Conservation (phyloP, 1,140 invertebrate species). For the Kradibia gibbosae region DNA sequence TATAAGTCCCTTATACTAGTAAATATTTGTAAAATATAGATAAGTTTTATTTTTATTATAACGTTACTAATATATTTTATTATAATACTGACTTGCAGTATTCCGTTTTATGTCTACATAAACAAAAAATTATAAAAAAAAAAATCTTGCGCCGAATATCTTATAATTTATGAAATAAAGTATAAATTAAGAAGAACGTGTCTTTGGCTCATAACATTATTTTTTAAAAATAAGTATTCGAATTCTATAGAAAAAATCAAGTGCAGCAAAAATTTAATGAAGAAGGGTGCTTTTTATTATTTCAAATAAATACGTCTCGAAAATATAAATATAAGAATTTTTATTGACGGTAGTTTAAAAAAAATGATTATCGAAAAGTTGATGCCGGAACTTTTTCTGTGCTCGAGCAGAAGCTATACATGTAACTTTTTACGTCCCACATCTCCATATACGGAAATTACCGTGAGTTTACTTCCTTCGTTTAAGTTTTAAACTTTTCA, state of each 20-base stretch:
- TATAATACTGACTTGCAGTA: no score
- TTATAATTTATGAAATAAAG: no score
- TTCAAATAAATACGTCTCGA: slow-evolving; percentile 4
- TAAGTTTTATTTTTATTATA: no score
- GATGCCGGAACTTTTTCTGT: slow-evolving; percentile 2
- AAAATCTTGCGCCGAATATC: no score
- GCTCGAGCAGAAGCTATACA: neutral
- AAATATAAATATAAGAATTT: neutral
- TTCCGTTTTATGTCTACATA: no score
- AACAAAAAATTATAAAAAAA: no score
- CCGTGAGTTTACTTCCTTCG: slow-evolving; percentile 25
- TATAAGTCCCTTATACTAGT: no score
- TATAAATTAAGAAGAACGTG: neutral
- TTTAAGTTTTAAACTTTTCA: slow-evolving; percentile 31
- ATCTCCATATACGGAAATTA: slow-evolving; percentile 26
- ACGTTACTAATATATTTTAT: no score
- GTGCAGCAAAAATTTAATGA: slow-evolving; percentile 17
- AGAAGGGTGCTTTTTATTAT: neutral
- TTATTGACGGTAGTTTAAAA: neutral
- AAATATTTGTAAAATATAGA: no score
- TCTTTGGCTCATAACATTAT: neutral
- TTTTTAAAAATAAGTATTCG: neutral
- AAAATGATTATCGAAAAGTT: slow-evolving; percentile 3
- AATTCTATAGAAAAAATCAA: neutral
- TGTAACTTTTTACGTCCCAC: slow-evolving; percentile 34